Base-by-base conservation (phyloP, 1,140 invertebrate genomes). In the Kradibia gibbosae region DNA sequence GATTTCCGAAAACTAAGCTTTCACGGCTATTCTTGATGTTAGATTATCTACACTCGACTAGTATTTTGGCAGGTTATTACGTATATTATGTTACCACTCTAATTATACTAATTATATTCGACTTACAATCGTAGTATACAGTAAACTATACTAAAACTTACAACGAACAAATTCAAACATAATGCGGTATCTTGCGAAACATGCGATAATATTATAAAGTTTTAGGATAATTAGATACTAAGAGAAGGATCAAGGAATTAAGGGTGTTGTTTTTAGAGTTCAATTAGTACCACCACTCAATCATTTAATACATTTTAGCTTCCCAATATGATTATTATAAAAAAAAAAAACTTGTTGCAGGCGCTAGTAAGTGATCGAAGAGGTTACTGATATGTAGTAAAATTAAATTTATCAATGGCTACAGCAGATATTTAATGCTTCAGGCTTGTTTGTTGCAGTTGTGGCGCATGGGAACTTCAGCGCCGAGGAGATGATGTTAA, bases 401-500 rank as follows among this genome's bases (percentile, higher is more conserved):
- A n/a, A n/a, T n/a, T n/a, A n/a, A n/a, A n/a, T n/a, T n/a, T n/a
- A n/a, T n/a, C n/a, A n/a, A n/a, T n/a, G n/a, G n/a, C n/a, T n/a
- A n/a, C n/a, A n/a, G n/a, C n/a, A n/a, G n/a, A n/a, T n/a, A n/a
- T n/a, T n/a, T n/a, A 3, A n/a, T 34, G 34, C 22, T 22, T 15
- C 31, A 31, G 25, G 25, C 10, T 20, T 2, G 42, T 39, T 15
- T 78, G 48, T 86, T 85, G 22, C 90, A 94, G 94, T 94, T 81
- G 90, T 95, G 4, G 94, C 95, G 0, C 94, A 95, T 86, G 95
- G 95, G 0, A 95, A 96, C 86, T 95, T 95, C 89, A 94, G 93
- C 1, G 88, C 92, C 0, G 94, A 95, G 83, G 92, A 92, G 25
- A 87, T 85, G 62, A 71, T 86, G 85, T 91, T 87, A 45, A 91